These are phyloP conservation scores for Samia ricini DNA, from an alignment of 1,140 invertebrate genomes.

Conservation along the genomic window DNA sequence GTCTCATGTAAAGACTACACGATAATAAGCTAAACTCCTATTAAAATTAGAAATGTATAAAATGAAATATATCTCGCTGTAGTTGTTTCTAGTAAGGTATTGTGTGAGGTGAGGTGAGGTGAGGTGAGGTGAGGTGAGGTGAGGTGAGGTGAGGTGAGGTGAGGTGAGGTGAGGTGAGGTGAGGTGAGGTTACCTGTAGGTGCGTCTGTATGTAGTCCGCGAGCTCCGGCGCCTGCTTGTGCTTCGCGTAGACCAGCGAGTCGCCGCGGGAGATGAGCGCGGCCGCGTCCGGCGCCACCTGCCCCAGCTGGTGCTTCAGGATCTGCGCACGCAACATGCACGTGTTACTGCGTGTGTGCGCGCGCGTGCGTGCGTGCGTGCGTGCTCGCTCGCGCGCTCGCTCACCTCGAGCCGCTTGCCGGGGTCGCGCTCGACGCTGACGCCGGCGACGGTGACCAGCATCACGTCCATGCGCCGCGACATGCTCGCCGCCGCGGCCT, in stretches of 20 bases:
- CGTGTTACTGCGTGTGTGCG: background rate
- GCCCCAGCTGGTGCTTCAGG: conserved; percentile 81
- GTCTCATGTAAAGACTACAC: no score
- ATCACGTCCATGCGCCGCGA: conserved; percentile 83
- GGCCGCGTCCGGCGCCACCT: conserved; percentile 87
- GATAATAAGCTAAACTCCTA: no score
- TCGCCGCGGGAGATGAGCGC: conserved; percentile 88
- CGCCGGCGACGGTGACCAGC: conserved; percentile 81
- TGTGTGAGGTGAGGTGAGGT: no score
- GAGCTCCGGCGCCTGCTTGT: conserved; percentile 75
- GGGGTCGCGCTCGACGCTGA: conserved; percentile 83
- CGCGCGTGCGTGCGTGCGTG: no score
- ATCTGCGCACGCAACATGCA: conserved; percentile 59
- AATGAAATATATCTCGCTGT: no score
- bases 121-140: no score
- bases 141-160: no score
- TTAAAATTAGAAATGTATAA: no score
- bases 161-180: no score
- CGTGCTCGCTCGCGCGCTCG: no score
- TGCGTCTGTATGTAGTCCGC: conserved; percentile 79
- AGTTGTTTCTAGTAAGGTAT: no score
- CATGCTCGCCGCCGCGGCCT: conserved; percentile 80
- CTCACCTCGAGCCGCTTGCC: conserved; percentile 82
- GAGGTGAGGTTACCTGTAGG: conserved; percentile 78
- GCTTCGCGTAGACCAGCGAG: conserved; percentile 80